Evolutionary conservation across 2,888 invertebrate species (phyloP).

Genomic region (Nomada fabriciana): DNA sequence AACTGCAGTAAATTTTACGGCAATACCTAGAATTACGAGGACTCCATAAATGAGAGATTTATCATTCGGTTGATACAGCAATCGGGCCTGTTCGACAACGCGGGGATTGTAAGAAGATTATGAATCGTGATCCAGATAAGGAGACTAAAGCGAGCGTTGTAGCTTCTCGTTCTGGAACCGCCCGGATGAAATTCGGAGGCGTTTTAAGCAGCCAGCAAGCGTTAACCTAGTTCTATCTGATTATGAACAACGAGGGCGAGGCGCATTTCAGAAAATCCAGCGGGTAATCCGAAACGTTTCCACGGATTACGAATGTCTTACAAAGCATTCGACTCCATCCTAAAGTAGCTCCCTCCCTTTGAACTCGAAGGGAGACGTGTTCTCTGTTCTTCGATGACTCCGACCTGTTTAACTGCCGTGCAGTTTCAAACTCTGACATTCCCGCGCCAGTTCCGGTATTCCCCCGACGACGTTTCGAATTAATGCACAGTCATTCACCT

Average conservation of each 20-base stretch:
- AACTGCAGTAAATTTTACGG: neutral
- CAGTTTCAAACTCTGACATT: conserved; percentile 31
- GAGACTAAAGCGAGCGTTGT: conserved; percentile 14
- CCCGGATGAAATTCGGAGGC: conserved; percentile 23
- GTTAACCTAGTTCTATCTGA: conserved; percentile 44
- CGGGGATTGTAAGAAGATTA: conserved; percentile 34
- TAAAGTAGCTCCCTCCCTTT: neutral
- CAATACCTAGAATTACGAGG: neutral
- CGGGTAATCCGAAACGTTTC: conserved; percentile 59
- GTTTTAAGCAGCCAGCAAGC: conserved; percentile 26
- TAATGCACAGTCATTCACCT: conserved; percentile 14
- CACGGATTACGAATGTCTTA: conserved; percentile 65
- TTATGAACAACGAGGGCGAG: conserved; percentile 32
- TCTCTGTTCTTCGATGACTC: conserved; percentile 18
- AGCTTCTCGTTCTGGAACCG: neutral
- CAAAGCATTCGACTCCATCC: conserved; percentile 16
- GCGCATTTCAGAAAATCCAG: conserved; percentile 44
- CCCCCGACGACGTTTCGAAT: conserved; percentile 23
- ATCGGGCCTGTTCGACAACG: conserved; percentile 1
- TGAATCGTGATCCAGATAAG: conserved; percentile 20
- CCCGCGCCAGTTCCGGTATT: conserved; percentile 4
- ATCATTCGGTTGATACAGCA: neutral
- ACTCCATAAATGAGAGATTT: too few relatives aligned
- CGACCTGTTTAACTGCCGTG: conserved; percentile 1
- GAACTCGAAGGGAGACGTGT: conserved; percentile 15